A percentile compares a stretch with the other conserved stretches of the same genome.
Conservation (phyloP, 2,888 invertebrate genomes). For the Drosophila buzzatii region DNA sequence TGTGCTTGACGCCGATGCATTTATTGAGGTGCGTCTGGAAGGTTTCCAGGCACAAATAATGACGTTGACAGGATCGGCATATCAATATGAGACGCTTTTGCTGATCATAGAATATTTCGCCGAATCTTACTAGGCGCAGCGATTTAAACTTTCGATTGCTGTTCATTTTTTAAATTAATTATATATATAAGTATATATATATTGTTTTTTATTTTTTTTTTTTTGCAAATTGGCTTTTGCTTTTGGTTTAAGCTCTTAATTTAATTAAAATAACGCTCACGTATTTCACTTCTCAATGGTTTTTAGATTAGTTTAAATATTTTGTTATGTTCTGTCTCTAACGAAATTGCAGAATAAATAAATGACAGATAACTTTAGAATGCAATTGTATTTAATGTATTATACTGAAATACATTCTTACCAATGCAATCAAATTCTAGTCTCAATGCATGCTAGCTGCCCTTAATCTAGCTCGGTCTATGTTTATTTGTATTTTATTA, state of each 20-base stretch:
- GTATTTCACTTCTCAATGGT: neutral
- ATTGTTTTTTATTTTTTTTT: neutral
- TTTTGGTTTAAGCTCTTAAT: neutral
- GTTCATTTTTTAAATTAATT: constrained; percentile 53
- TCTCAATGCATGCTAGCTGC: neutral
- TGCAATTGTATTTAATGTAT: neutral
- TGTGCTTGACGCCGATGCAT: constrained; percentile 63
- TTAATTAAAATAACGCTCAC: neutral
- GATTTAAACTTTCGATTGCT: constrained; percentile 47
- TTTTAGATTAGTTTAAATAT: constrained; percentile 1
- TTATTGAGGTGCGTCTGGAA: constrained; percentile 68
- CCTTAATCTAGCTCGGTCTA: neutral
- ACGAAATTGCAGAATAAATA: neutral
- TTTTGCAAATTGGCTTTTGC: neutral
- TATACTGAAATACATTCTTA: neutral
- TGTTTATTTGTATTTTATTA: neutral
- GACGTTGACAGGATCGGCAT: constrained; percentile 71
- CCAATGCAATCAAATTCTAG: neutral
- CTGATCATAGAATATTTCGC: constrained; percentile 74
- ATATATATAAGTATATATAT: neutral
- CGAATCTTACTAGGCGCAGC: constrained; percentile 68
- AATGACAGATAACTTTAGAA: neutral
- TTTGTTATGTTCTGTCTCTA: neutral
- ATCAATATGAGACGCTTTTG: constrained; percentile 67
- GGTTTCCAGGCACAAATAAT: constrained; percentile 56